Percentiles rank a stretch among this genome's conserved stretches.
Conservation (phyloP, 1,140 invertebrate species). For the Ruditapes philippinarum region DNA sequence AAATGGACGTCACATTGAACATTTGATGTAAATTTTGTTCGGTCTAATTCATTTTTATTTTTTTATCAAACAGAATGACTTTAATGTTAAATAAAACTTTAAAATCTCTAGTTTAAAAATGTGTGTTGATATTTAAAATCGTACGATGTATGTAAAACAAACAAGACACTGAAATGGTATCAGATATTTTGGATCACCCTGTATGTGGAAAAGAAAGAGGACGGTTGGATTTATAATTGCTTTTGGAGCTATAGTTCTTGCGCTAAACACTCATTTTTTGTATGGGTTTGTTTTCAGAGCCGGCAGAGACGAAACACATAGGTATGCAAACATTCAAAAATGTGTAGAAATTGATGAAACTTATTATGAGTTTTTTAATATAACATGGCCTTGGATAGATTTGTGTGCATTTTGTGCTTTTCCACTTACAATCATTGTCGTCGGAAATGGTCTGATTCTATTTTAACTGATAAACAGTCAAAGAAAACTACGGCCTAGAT, state of each 20-base stretch:
- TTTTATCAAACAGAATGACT: too few relatives aligned
- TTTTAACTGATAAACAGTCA: constrained; percentile 54
- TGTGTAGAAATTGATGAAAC: constrained; percentile 9
- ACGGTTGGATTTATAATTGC: constrained; percentile 56
- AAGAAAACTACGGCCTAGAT: constrained; percentile 5
- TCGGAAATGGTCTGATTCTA: constrained; percentile 47
- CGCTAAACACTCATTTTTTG: constrained; percentile 73
- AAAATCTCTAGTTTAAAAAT: too few relatives aligned
- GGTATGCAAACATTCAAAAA: neutral
- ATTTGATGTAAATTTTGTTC: too few relatives aligned
- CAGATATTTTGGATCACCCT: too few relatives aligned
- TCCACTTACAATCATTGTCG: too few relatives aligned
- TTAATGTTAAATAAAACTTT: too few relatives aligned
- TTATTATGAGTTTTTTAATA: constrained; percentile 52
- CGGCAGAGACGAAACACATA: neutral
- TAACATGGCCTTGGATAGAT: constrained; percentile 64
- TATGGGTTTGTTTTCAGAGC: constrained; percentile 56
- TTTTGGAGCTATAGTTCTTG: constrained; percentile 57
- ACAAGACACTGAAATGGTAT: too few relatives aligned
- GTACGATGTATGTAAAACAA: too few relatives aligned
- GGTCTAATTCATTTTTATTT: too few relatives aligned
- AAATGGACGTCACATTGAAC: too few relatives aligned
- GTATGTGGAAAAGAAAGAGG: constrained; percentile 58
- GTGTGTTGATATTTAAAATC: too few relatives aligned
- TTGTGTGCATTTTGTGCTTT: constrained; percentile 53